phyloP scores from a whole-genome alignment of 1,140 invertebrate species.

The Cyclargus thomasi region DNA sequence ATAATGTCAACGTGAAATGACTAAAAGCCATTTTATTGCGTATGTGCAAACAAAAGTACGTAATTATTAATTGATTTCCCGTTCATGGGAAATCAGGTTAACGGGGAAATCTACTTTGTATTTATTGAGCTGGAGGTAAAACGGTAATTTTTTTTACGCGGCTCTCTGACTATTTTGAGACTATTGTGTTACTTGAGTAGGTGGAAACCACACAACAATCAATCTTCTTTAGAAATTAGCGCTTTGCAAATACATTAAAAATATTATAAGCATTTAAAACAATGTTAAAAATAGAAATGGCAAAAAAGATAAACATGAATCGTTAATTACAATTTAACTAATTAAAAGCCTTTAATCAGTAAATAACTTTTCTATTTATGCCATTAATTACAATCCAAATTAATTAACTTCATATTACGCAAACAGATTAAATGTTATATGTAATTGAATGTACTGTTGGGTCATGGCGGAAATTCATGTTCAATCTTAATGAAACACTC shows the following conservation, averaged over 20 bases:
- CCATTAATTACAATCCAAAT: background rate
- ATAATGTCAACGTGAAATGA: constrained; percentile 18
- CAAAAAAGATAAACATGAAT: no score
- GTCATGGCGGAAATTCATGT: no score
- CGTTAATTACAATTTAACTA: no score
- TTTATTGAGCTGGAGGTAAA: background rate
- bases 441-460: no score
- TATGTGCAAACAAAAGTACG: constrained; percentile 15
- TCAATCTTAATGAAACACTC: no score
- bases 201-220: background rate
- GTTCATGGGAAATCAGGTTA: constrained; percentile 10
- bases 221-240: background rate
- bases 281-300: no score
- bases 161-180: background rate
- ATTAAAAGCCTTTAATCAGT: no score
- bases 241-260: no score
- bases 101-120: background rate
- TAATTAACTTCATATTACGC: background rate
- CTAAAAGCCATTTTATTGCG: constrained; percentile 18
- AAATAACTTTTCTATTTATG: background rate
- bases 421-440: no score
- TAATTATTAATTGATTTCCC: constrained; percentile 2
- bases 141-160: background rate
- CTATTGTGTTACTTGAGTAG: background rate
- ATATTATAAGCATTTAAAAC: no score